phyloP scores from a whole-genome alignment of 1,140 invertebrate genomes.

The Monochamus saltuarius region DNA sequence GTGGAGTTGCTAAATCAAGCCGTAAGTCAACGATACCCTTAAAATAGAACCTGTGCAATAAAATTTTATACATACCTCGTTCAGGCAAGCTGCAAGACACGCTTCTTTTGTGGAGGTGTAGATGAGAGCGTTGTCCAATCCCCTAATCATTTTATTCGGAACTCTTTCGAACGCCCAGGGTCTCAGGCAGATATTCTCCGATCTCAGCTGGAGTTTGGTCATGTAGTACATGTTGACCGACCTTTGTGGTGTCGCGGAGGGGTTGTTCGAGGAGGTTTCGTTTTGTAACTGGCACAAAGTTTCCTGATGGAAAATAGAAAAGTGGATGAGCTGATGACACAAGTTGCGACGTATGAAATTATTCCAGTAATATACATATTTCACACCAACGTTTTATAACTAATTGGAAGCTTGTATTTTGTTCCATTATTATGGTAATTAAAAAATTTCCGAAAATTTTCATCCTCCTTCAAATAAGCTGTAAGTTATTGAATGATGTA shows the following conservation, averaged over 20 bases:
- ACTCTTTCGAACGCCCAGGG: conserved; percentile 93
- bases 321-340: conserved; percentile 60
- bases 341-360: too few species aligned
- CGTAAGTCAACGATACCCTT: too few species aligned
- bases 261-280: conserved; percentile 86
- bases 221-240: conserved; percentile 93
- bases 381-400: too few species aligned
- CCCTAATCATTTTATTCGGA: conserved; percentile 87
- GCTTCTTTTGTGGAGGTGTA: conserved; percentile 93
- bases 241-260: conserved; percentile 74
- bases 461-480: too few species aligned
- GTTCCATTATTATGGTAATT: too few species aligned
- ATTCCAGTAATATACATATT: too few species aligned
- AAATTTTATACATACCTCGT: conserved; percentile 65
- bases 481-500: too few species aligned
- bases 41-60: not conserved
- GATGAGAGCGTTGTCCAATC: conserved; percentile 86
- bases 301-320: conserved; percentile 62
- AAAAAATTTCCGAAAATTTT: too few species aligned
- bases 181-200: conserved; percentile 86
- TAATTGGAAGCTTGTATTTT: too few species aligned
- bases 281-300: conserved; percentile 77
- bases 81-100: conserved; percentile 87
- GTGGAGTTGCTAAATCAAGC: too few species aligned
- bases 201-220: conserved; percentile 88